Percentiles rank a stretch among this genome's conserved stretches.
These are phyloP conservation scores for Centropristis striata DNA, from an alignment of 2,113 vertebrate species.

Conservation along the genomic window DNA sequence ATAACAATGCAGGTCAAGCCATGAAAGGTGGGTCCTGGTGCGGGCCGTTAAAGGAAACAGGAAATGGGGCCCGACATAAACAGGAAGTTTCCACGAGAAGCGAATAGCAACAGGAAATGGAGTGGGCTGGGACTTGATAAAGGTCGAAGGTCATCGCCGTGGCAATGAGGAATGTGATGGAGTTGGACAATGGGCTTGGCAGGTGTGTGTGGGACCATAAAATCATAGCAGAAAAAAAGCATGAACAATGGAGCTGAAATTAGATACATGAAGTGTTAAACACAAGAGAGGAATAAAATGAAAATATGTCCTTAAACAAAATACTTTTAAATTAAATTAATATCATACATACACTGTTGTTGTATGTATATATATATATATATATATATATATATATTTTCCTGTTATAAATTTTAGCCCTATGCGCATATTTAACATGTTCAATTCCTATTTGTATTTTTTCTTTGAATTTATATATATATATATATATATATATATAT, in stretches of 20 bases:
- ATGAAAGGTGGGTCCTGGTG: constrained; percentile 61
- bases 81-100: constrained; percentile 86
- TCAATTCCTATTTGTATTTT: too few relatives aligned
- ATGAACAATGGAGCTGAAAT: constrained; percentile 66
- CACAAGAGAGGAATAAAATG: too few relatives aligned
- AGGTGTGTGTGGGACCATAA: constrained; percentile 79
- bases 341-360: too few relatives aligned
- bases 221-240: constrained; percentile 26
- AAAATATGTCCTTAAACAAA: neutral
- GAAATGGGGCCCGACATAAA: constrained; percentile 84
- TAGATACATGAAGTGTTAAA: constrained; percentile 21
- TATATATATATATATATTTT: too few relatives aligned
- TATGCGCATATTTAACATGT: too few relatives aligned
- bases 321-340: neutral
- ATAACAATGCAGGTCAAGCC: constrained; percentile 68
- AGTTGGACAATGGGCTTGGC: constrained; percentile 82
- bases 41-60: constrained; percentile 71
- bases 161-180: constrained; percentile 76
- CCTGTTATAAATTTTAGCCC: too few relatives aligned
- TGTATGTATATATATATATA: too few relatives aligned
- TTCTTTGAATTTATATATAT: too few relatives aligned
- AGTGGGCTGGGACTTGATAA: constrained; percentile 76
- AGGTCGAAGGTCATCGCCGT: constrained; percentile 74
- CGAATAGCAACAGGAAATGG: constrained; percentile 85
- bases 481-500: too few relatives aligned